Conservation (phyloP, 53 echinoderm and acorn worm species). For the Glandiceps talaboti region DNA sequence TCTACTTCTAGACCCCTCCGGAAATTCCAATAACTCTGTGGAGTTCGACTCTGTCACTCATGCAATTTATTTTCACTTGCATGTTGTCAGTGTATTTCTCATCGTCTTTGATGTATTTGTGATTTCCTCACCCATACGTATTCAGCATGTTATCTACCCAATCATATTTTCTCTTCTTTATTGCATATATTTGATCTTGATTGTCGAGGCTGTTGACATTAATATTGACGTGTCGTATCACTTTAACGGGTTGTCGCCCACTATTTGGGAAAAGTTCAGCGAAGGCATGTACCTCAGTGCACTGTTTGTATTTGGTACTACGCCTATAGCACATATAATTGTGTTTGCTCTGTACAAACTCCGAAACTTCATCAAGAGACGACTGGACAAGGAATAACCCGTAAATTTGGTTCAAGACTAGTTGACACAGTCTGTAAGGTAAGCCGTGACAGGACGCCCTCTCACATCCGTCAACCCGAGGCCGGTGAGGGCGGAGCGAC, state of each 20-base stretch:
- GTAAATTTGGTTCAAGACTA: too few species aligned
- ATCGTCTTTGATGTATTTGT: constrained; percentile 38
- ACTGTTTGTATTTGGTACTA: constrained; percentile 33
- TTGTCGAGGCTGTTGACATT: constrained; percentile 46
- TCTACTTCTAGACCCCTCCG: too few species aligned
- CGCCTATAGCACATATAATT: constrained; percentile 37
- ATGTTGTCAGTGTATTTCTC: constrained; percentile 53
- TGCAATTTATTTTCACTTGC: constrained; percentile 52
- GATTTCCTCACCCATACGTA: constrained; percentile 52
- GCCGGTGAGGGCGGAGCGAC: too few species aligned
- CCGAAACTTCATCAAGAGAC: not conserved
- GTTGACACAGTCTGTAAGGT: too few species aligned
- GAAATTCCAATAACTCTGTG: too few species aligned
- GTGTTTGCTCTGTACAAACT: constrained; percentile 33
- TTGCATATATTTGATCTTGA: constrained; percentile 59
- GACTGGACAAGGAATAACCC: too few species aligned
- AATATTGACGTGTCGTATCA: too few species aligned
- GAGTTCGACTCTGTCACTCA: constrained; percentile 3
- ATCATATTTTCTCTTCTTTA: constrained; percentile 25
- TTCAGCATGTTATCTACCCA: constrained; percentile 60
- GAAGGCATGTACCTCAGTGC: constrained; percentile 29
- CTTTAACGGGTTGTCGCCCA: too few species aligned
- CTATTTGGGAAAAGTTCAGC: constrained; percentile 11
- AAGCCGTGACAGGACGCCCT: too few species aligned
- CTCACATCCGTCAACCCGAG: too few species aligned